Evolutionary conservation across 1,140 invertebrate species (phyloP).

Genomic region (Dinoponera quadriceps): DNA sequence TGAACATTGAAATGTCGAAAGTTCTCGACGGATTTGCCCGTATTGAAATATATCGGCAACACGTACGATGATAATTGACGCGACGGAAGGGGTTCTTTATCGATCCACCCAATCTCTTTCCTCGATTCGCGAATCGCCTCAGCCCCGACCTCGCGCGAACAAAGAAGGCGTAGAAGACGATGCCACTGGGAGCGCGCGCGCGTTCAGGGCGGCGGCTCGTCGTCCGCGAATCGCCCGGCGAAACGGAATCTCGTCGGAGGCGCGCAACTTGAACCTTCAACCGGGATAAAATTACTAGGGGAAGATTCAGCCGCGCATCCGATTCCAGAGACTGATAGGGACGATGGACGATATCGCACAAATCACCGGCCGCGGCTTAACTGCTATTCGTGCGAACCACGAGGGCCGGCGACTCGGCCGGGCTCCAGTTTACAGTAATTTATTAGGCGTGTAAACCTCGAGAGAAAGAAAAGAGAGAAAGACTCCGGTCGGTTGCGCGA

Average conservation of each 20-base stretch:
- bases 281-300: conserved; percentile 81
- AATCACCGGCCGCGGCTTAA: conserved; percentile 79
- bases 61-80: too few species aligned
- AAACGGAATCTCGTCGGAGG: conserved; percentile 76
- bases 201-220: neutral
- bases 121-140: neutral
- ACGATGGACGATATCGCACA: conserved; percentile 81
- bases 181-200: neutral
- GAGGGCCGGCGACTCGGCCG: conserved; percentile 39
- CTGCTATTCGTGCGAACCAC: conserved; percentile 77
- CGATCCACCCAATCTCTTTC: too few species aligned
- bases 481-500: conserved; percentile 31
- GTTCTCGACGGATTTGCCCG: too few species aligned
- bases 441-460: conserved; percentile 81
- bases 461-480: conserved; percentile 45
- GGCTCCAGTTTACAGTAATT: conserved; percentile 83
- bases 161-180: neutral
- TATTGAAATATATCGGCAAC: too few species aligned
- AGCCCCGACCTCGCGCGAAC: conserved; percentile 42
- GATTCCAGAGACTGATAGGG: conserved; percentile 80
- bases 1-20: too few species aligned
- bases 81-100: too few species aligned
- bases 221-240: conserved; percentile 46
- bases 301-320: conserved; percentile 77
- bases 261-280: conserved; percentile 77